Evolutionary conservation across 2,888 invertebrate species (phyloP), one percentile per base, ranked within the genome.

Genomic region (Buathra laborator): DNA sequence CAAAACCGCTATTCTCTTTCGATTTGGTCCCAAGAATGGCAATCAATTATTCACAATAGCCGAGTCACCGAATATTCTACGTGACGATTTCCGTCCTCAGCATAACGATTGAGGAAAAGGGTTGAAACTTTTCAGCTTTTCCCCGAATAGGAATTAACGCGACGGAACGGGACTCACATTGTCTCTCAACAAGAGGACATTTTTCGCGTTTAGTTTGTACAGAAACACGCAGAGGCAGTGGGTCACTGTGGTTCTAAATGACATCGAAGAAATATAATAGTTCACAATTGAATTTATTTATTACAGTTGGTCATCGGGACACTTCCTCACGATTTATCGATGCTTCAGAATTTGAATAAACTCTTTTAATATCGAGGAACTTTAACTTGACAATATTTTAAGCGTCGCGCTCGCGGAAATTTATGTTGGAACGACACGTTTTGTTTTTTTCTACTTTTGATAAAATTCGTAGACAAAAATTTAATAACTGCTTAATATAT

Each of bases 201-300:
- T 84, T 87, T 81, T 83, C 48, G 67, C 78, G 72, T 83, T 82
- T 29, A 1, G 32, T 5, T 9, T 62, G 56, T 78, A 48, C 62
- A 44, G 75, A 64, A 43, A 62, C 51, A 71, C 29, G 37, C 37
- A 37, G 78, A 83, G 84, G 62, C 85, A 88, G 77, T 88, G 86
- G 87, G 88, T 87, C 86, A 87, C 84, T 77, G 56, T 74, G 75
- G 79, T 82, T 81, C 88, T 89, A 89, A 89, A 89, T 89, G 88
- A 87, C 83, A 48, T 77, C 68, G 66, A 62, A 51, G 48, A 70
- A 64, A 81, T 64, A 76, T 43, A 70, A 76, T 64, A 10, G 56
- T 19, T 3, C 29, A 59, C 19, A 29, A 29, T 29, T 62, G 59
- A n/a, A 62, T 62, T 62, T 14, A 7, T 32, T 29, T 62, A 62